Evolutionary conservation across 2,113 vertebrate genomes (phyloP).

Genomic region (Oostethus manadensis): DNA sequence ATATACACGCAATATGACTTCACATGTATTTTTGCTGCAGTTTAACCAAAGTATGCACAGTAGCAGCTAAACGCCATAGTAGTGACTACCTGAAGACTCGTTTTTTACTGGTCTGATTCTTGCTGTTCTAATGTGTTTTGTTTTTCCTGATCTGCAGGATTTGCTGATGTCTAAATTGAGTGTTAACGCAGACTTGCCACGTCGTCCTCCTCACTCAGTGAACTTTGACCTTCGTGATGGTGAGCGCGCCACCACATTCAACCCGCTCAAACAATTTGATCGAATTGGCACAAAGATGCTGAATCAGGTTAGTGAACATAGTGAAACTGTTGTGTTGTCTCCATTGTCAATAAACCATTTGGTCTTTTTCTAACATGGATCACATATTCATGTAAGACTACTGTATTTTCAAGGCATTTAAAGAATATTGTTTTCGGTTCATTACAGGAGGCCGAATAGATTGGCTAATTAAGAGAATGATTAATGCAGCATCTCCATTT

Average conservation of each 20-base stretch:
- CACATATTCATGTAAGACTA: constrained; percentile 19
- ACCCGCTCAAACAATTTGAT: constrained; percentile 78
- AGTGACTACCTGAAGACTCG: background rate
- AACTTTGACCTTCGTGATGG: constrained; percentile 54
- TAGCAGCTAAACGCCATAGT: background rate
- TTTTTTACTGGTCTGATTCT: constrained; percentile 5
- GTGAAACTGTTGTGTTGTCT: background rate
- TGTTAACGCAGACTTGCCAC: constrained; percentile 44
- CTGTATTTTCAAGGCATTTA: too few species aligned
- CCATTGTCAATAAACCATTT: background rate
- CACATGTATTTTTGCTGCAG: background rate
- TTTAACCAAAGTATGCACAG: background rate
- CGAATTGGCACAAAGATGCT: constrained; percentile 73
- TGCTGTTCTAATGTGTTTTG: background rate
- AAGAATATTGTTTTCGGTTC: constrained; percentile 40
- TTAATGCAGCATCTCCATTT: constrained; percentile 75
- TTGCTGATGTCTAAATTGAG: constrained; percentile 77
- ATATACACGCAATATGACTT: constrained; percentile 6
- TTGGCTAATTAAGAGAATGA: constrained; percentile 78
- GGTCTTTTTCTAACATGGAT: constrained; percentile 14
- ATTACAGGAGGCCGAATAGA: constrained; percentile 65
- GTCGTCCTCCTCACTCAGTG: constrained; percentile 40
- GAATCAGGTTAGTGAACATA: constrained; percentile 79
- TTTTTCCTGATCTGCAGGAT: constrained; percentile 62
- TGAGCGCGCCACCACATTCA: constrained; percentile 65